Base-by-base conservation (phyloP, 2,888 invertebrate species). In the Polymixis flavicincta region DNA sequence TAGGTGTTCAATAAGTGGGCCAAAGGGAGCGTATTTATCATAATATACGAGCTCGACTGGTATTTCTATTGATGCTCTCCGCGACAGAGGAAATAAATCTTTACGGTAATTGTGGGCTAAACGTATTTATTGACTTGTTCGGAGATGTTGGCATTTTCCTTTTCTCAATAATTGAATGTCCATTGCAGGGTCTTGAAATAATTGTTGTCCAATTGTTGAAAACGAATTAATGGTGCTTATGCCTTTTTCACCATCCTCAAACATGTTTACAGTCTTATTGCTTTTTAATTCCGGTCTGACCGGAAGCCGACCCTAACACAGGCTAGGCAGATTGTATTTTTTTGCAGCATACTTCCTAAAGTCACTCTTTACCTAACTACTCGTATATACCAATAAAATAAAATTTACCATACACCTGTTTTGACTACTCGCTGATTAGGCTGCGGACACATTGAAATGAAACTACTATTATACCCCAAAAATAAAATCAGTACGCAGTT, bases 1-100 rank as follows among this genome's bases (percentile, higher is more conserved):
- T 69, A 71, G 69, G 66, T 79, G 75, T 82, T 78, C 82, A 82
- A 79, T 82, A 82, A 82, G 71, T 50, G 71, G 61, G 64, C 79
- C 71, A 75, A 75, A 72, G 82, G 79, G 75, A 82, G 79, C 71
- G 61, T 75, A 71, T 82, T 79, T 82, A 79, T 82, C 82, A 82
- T 82, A 82, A 82, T 72, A 82, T 82, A 82, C 71, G 76, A 76
- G 77, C 72, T 32, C 69, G 25, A 37, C 71, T 48, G 82, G 71
- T 75, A 37, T 71, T 82, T 75, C 69, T 75, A 75, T 75, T 75
- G 82, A 82, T 79, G 82, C 68, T 71, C 81, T 81, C 59, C 59
- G 78, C 55, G 69, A 82, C 82, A 64, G 45, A 63, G n/a, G 32
- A 71, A 74, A 82, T 82, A 82, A 79, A 82, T 82, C 59, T 69